phyloP scores from a whole-genome alignment of 2,797 vertebrate species.

The Alectoris magna region DNA sequence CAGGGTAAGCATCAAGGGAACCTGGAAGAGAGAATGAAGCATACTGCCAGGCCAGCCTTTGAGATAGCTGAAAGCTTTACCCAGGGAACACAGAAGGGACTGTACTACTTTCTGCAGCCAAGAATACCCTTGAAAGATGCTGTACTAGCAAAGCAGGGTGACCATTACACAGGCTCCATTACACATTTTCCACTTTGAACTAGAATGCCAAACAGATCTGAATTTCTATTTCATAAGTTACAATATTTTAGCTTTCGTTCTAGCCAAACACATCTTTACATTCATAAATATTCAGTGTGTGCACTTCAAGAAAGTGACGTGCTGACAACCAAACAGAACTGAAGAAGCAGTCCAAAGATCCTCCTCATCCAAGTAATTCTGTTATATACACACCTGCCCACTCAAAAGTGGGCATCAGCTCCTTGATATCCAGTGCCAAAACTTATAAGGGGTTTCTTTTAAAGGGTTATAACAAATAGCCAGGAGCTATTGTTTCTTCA shows the following conservation, averaged over 20 bases:
- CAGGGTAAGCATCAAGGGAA: not conserved
- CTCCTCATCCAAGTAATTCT: not conserved
- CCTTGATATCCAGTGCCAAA: too few species aligned
- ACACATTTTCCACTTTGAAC: not conserved
- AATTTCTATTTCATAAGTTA: not conserved
- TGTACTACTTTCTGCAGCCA: not conserved
- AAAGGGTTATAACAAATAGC: not conserved
- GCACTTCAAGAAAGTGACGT: not conserved
- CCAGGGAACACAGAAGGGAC: not conserved
- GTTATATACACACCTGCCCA: not conserved
- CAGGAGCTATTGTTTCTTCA: not conserved
- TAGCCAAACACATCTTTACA: not conserved
- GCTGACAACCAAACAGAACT: not conserved
- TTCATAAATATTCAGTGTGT: not conserved
- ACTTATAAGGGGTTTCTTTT: not conserved
- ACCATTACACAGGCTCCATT: not conserved
- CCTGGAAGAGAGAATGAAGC: not conserved
- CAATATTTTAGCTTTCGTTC: not conserved
- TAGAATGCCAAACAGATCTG: not conserved
- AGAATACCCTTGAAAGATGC: not conserved
- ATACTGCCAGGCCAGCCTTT: not conserved
- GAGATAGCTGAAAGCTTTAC: not conserved
- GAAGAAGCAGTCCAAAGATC: not conserved
- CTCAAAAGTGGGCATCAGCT: not conserved
- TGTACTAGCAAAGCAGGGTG: not conserved